phyloP scores from a whole-genome alignment of 30 jellyfish, hydroid and myxozoan genomes.

The Rhopilema esculentum region DNA sequence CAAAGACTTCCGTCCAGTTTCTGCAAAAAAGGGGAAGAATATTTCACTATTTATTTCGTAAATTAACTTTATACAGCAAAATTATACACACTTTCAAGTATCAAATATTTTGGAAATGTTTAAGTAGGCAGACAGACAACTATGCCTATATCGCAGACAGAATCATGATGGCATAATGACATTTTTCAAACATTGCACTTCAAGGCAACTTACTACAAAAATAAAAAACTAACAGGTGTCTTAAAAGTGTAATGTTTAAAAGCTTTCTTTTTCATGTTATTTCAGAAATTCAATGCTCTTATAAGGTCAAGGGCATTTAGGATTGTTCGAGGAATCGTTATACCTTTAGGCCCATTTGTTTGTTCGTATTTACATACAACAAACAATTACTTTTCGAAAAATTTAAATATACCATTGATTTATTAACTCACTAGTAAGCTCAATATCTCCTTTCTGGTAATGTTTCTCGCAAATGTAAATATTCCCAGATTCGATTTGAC shows the following conservation, averaged over 20 bases:
- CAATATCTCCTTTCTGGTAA: conserved; percentile 34
- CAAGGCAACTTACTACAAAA: background rate
- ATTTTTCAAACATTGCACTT: background rate
- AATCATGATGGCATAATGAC: background rate
- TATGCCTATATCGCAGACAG: background rate
- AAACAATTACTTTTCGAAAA: background rate
- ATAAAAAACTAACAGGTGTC: background rate
- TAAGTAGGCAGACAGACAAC: background rate
- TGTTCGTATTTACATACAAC: background rate
- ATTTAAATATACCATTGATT: background rate
- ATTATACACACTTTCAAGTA: background rate
- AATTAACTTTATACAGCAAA: background rate
- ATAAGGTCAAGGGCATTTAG: conserved; percentile 1
- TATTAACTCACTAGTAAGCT: conserved; percentile 30
- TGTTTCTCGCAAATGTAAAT: conserved; percentile 33
- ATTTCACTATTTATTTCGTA: background rate
- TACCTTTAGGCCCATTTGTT: background rate
- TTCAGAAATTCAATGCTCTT: background rate
- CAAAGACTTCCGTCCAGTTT: conserved; percentile 16
- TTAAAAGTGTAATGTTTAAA: background rate
- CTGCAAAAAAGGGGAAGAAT: conserved; percentile 9
- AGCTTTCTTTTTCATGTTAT: background rate
- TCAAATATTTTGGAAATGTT: background rate
- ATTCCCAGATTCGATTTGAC: conserved; percentile 43
- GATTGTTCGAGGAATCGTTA: background rate